phyloP scores from a whole-genome alignment of 1,140 invertebrate genomes.

The Hypsibius dujardini region DNA sequence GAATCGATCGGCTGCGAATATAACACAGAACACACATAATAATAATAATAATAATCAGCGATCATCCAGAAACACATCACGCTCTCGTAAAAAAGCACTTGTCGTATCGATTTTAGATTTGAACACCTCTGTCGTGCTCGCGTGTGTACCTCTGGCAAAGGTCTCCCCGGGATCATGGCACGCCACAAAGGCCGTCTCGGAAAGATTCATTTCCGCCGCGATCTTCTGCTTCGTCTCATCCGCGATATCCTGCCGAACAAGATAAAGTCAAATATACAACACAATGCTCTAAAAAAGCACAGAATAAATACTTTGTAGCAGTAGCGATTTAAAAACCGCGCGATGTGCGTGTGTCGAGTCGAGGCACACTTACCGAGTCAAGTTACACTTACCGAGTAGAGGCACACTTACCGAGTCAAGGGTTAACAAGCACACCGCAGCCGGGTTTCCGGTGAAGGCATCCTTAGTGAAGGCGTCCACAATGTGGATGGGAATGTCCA shows the following conservation, averaged over 20 bases:
- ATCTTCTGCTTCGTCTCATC: constrained; percentile 38
- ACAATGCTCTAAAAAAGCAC: too few species aligned
- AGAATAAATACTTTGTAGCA: too few species aligned
- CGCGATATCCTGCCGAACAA: constrained; percentile 26
- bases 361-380: too few species aligned
- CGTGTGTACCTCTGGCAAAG: constrained; percentile 21
- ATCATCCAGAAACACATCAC: constrained; percentile 7
- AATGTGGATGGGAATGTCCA: constrained; percentile 31
- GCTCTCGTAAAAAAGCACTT: too few species aligned
- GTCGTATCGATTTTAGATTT: too few species aligned
- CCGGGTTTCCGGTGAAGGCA: constrained; percentile 40
- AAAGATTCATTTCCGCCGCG: constrained; percentile 42
- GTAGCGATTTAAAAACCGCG: too few species aligned
- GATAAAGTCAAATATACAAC: too few species aligned
- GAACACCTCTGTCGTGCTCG: too few species aligned
- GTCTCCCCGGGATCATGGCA: constrained; percentile 23
- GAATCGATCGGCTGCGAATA: constrained; percentile 30
- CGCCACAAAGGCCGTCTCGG: constrained; percentile 42
- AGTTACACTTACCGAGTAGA: too few species aligned
- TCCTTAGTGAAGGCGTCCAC: constrained; percentile 40
- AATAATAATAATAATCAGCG: constrained; percentile 16
- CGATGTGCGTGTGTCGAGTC: too few species aligned
- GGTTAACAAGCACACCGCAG: constrained; percentile 37
- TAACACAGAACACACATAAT: constrained; percentile 18
- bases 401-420: neutral